Evolutionary conservation across 2,113 vertebrate genomes (phyloP), one percentile per base, ranked within the genome.

Genomic region (Plecotus auritus): DNA sequence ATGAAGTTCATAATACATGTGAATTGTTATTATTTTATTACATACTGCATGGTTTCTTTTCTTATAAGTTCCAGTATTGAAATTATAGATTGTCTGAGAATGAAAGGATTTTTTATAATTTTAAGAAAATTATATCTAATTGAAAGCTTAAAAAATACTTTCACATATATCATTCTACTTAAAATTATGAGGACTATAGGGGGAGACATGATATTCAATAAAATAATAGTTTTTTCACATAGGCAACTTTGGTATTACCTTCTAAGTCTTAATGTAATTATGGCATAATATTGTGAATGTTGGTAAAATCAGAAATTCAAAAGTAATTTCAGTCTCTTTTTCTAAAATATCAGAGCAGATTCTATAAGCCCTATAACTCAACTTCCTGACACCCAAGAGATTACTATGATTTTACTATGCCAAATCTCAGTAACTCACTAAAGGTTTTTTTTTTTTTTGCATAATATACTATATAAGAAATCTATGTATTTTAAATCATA

Each of bases 11-110:
- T 69, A 67, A 77, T 85, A 70, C 22, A 42, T 89, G 7, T 85
- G 16, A 90, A 86, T 3, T 70, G 2, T 64, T 83, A 85, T 96
- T 76, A 85, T 95, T 70, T 95, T 85, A 80, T 88, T 88, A 87
- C 16, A 67, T 14, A 61, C n/a, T 42, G 2, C 35, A 66, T 59
- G 2, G 23, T 47, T 85, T 90, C 13, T 90, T 93, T 91, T 69
- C 70, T 80, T 88, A 7, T 70, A 81, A 84, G 40, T 89, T 37
- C 7, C 20, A 30, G 8, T 59, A 67, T 42, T 87, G 94, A 96
- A 93, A 88, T 90, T 22, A 81, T 51, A 11, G 40, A 30, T 37
- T 90, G 14, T 13, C 47, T 90, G 47, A 80, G 47, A 80, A 84
- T 61, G 1, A 72, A 88, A 96, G 40, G 28, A 59, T 66, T 77